Evolutionary conservation across 2,888 invertebrate species (phyloP).

Genomic region (Drosophila picticornis): DNA sequence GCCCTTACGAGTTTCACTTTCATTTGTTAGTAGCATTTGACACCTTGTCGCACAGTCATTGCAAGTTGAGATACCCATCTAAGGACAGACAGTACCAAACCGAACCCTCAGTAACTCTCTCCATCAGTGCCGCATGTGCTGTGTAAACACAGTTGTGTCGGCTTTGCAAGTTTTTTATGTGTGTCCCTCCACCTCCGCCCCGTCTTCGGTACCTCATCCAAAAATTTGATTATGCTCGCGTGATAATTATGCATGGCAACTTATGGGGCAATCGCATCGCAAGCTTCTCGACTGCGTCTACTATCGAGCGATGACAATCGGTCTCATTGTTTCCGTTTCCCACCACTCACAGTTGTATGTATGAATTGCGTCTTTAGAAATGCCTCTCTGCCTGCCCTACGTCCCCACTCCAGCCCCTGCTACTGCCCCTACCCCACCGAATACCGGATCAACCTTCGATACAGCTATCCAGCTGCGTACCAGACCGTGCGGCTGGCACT

Average conservation of each 20-base stretch:
- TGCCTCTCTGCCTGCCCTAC: constrained; percentile 2
- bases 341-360: constrained; percentile 61
- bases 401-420: not conserved
- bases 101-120: constrained; percentile 14
- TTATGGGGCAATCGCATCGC: constrained; percentile 50
- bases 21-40: constrained; percentile 81
- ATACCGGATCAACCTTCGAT: constrained; percentile 27
- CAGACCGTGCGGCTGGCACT: constrained; percentile 55
- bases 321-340: constrained; percentile 83
- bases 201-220: constrained; percentile 17
- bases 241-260: constrained; percentile 73
- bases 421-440: constrained; percentile 1
- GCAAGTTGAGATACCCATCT: constrained; percentile 63
- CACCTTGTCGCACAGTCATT: constrained; percentile 73
- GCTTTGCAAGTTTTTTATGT: constrained; percentile 27
- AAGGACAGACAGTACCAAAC: constrained; percentile 18
- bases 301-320: constrained; percentile 82
- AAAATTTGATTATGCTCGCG: constrained; percentile 68
- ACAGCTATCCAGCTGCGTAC: constrained; percentile 63
- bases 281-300: constrained; percentile 44
- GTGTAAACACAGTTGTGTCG: constrained; percentile 69
- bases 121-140: constrained; percentile 4
- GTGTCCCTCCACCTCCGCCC: constrained; percentile 3
- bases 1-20: constrained; percentile 77
- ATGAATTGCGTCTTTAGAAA: constrained; percentile 71